These are phyloP conservation scores for Drosophila cognata DNA, from an alignment of 2,888 invertebrate genomes.

Conservation along the genomic window DNA sequence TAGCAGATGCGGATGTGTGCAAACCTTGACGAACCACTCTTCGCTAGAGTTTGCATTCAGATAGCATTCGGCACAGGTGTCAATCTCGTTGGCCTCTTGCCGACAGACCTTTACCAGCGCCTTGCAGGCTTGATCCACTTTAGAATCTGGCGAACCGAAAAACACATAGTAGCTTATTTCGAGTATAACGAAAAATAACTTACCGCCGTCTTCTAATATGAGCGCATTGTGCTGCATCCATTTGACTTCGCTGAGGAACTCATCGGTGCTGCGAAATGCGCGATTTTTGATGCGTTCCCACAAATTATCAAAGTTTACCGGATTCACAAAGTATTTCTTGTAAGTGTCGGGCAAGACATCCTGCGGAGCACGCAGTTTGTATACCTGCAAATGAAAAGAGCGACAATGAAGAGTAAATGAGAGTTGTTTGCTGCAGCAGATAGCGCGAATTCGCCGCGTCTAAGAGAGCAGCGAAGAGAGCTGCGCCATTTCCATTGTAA, in stretches of 20 bases:
- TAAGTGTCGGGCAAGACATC: slow-evolving; percentile 65
- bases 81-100: slow-evolving; percentile 95
- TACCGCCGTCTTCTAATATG: slow-evolving; percentile 91
- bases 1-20: slow-evolving; percentile 94
- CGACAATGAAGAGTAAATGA: slow-evolving; percentile 5
- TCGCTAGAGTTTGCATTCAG: slow-evolving; percentile 91
- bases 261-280: slow-evolving; percentile 93
- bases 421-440: slow-evolving; percentile 17
- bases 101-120: slow-evolving; percentile 93
- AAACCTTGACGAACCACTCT: slow-evolving; percentile 96
- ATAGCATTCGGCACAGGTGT: slow-evolving; percentile 97
- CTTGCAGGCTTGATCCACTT: slow-evolving; percentile 85
- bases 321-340: slow-evolving; percentile 91
- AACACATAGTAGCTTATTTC: neutral
- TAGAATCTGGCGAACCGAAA: slow-evolving; percentile 39
- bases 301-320: slow-evolving; percentile 92
- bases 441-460: slow-evolving; percentile 51
- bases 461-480: slow-evolving; percentile 57
- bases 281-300: slow-evolving; percentile 91
- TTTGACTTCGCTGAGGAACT: slow-evolving; percentile 94
- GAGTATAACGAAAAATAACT: slow-evolving; percentile 1
- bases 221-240: slow-evolving; percentile 98
- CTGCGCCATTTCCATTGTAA: slow-evolving; percentile 42
- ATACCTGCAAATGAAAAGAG: slow-evolving; percentile 42
- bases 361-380: slow-evolving; percentile 63